A percentile compares a stretch with the other conserved stretches of the same genome.
These are phyloP conservation scores for Nycticorax nycticorax DNA, from an alignment of 2,113 vertebrate species.

Conservation along the genomic window DNA sequence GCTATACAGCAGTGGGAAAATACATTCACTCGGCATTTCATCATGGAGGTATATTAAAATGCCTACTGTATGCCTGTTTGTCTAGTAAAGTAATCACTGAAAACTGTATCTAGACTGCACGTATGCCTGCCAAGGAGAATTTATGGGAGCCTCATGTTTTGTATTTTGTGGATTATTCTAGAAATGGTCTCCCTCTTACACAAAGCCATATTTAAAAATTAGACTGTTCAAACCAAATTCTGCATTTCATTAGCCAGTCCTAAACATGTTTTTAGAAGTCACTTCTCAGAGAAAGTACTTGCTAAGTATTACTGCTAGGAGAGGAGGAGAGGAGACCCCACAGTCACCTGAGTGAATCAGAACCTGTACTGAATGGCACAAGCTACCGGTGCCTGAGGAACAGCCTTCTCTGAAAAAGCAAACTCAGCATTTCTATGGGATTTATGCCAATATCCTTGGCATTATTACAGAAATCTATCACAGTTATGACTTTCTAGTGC, in stretches of 20 bases:
- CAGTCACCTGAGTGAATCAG: rapidly evolving
- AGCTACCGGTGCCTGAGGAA: background rate
- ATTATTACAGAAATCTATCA: background rate
- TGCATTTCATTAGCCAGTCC: background rate
- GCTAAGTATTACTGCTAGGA: background rate
- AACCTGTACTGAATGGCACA: background rate
- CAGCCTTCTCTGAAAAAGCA: background rate
- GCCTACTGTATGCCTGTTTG: background rate
- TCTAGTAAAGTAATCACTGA: background rate
- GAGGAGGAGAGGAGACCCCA: background rate
- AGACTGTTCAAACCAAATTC: background rate
- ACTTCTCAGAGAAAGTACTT: background rate
- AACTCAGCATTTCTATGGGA: background rate
- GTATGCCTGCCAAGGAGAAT: background rate
- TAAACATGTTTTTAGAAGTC: background rate
- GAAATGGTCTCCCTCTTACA: background rate
- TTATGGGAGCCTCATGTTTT: background rate
- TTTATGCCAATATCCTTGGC: background rate
- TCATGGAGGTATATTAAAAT: background rate
- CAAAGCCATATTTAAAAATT: background rate
- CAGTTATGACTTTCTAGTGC: background rate
- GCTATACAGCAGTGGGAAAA: background rate
- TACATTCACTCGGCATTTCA: background rate
- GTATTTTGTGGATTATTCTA: background rate
- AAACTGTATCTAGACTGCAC: background rate